Evolutionary conservation across 37 sponge, comb jelly and placozoan genomes (phyloP), one percentile per base, ranked within the genome.

Genomic region (Oscarella lobularis): DNA sequence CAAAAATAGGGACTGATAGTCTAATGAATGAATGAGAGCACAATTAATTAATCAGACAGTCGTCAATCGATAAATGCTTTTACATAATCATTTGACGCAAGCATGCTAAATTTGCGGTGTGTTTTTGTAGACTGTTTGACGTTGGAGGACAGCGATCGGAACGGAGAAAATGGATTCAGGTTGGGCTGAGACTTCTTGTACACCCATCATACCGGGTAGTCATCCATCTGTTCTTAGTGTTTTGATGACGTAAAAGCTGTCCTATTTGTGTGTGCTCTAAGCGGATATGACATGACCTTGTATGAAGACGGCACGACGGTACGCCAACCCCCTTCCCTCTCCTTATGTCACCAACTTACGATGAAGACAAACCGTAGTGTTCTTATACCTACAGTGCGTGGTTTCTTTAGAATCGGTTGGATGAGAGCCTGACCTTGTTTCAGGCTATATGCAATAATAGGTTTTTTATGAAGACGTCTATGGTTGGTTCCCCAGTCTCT

Each of bases 101-200:
- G n/a, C n/a, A n/a, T n/a, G n/a, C n/a, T n/a, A n/a, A n/a, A 35
- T 31, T 36, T 37, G 73, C 33, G 31, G 32, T 75, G 79, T 72
- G 39, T 48, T 55, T 33, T 31, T 41, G 6, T 70, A 89, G 97
- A 67, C 85, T 96, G 67, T 89, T 89, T 73, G 97, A 96, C 75
- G 97, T 96, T 48, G 97, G 97, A 54, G 97, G 97, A 1, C 97
- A 96, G 79, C 74, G 97, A 41, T 96, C 97, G 36, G 97, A 96
- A 78, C 76, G 97, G 76, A 83, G 93, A 80, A 96, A 96, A 72
- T 96, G 97, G 97, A 96, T 96, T n/a, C 90, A 89, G 81, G 81
- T 80, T 30, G 6, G 71, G 31, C n/a, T n/a, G n/a, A n/a, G n/a
- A n/a, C n/a, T n/a, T n/a, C n/a, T n/a, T n/a, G n/a, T n/a, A n/a